A percentile compares a stretch with the other conserved stretches of the same genome.
Evolutionary conservation across 2,113 vertebrate species (phyloP).

Genomic region (Brienomyrus brachyistius): DNA sequence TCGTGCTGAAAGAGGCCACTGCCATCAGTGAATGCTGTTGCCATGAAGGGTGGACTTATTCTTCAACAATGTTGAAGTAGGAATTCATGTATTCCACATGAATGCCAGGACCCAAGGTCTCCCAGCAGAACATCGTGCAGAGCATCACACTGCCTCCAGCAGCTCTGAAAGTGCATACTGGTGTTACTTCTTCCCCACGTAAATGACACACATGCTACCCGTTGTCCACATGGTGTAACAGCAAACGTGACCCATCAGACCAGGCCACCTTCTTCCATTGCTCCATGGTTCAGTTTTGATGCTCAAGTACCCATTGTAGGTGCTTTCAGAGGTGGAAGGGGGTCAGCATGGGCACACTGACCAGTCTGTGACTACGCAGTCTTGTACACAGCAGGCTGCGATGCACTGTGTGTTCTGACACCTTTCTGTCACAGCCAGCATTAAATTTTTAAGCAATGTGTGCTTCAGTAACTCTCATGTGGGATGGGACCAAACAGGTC

Average conservation of each 20-base stretch:
- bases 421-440: background rate
- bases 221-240: background rate
- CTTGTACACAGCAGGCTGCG: background rate
- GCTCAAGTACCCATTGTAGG: background rate
- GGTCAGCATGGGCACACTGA: background rate
- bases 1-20: background rate
- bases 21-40: background rate
- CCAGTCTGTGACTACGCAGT: background rate
- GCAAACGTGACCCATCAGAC: background rate
- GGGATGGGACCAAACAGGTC: background rate
- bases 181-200: background rate
- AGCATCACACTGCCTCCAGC: background rate
- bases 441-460: background rate
- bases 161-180: background rate
- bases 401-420: background rate
- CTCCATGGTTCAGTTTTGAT: background rate
- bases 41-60: background rate
- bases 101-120: background rate
- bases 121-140: background rate
- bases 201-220: background rate
- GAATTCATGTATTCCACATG: too few species aligned
- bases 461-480: background rate
- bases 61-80: background rate
- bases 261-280: background rate
- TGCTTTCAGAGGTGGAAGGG: background rate